Percentiles rank a stretch among this genome's conserved stretches.
These are phyloP conservation scores for Lepidurus apus DNA, from an alignment of 1,140 invertebrate genomes.

Conservation along the genomic window DNA sequence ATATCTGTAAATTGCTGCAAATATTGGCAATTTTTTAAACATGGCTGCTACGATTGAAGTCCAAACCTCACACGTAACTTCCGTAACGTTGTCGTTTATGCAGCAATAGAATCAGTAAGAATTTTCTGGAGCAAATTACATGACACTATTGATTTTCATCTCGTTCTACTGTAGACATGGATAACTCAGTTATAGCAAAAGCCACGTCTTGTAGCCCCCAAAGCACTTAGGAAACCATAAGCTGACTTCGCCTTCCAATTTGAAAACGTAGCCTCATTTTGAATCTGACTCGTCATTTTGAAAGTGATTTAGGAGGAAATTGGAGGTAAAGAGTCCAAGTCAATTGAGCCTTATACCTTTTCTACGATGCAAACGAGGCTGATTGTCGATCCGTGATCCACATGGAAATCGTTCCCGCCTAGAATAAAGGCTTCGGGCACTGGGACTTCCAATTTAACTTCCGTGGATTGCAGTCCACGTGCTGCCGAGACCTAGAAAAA, in stretches of 20 bases:
- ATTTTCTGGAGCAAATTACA: too few relatives aligned
- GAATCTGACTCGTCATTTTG: too few relatives aligned
- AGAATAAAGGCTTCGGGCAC: constrained; percentile 71
- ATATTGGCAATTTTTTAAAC: too few relatives aligned
- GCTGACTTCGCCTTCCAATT: background rate
- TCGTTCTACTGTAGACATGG: too few relatives aligned
- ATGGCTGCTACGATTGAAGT: too few relatives aligned
- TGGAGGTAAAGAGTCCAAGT: constrained; percentile 11
- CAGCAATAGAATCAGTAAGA: too few relatives aligned
- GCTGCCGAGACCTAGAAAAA: constrained; percentile 42
- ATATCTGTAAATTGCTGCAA: too few relatives aligned
- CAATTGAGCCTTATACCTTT: constrained; percentile 59
- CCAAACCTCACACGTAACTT: too few relatives aligned
- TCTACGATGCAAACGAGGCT: constrained; percentile 87
- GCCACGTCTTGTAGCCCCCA: background rate
- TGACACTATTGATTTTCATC: too few relatives aligned
- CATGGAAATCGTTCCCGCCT: constrained; percentile 75
- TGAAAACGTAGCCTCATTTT: too few relatives aligned
- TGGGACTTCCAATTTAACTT: constrained; percentile 43
- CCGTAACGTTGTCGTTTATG: too few relatives aligned
- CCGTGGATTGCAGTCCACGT: constrained; percentile 42
- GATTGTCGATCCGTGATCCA: constrained; percentile 81
- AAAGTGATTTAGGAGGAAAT: constrained; percentile 2
- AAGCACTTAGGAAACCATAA: background rate
- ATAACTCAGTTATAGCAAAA: too few relatives aligned